Evolutionary conservation across 2,113 vertebrate genomes (phyloP).

Genomic region (Sclerurus mexicanus): DNA sequence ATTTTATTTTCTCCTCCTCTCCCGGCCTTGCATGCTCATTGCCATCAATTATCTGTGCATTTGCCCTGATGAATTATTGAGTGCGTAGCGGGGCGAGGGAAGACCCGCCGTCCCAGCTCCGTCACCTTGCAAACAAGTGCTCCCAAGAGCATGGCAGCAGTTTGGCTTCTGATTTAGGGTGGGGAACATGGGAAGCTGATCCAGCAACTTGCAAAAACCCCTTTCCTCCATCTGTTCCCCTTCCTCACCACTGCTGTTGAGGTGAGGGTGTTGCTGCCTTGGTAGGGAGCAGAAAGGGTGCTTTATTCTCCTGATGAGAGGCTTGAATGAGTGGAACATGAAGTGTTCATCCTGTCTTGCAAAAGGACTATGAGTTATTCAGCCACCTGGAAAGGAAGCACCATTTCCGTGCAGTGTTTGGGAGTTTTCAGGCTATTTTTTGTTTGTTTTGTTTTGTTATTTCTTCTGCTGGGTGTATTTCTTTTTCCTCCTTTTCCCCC

Average conservation of each 20-base stretch:
- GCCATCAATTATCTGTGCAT: conserved; percentile 40
- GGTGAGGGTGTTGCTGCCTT: not conserved
- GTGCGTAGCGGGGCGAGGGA: not conserved
- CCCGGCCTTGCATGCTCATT: not conserved
- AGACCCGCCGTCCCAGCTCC: not conserved
- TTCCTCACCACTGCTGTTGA: not conserved
- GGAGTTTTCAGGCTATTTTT: not conserved
- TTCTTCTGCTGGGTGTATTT: not conserved
- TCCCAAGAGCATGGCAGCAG: not conserved
- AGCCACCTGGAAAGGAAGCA: conserved; percentile 42
- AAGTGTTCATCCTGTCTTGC: not conserved
- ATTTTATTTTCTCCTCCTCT: conserved; percentile 38
- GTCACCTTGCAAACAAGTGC: not conserved
- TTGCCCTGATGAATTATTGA: conserved; percentile 53
- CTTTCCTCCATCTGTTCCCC: not conserved
- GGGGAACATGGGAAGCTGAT: not conserved
- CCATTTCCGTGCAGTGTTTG: conserved; percentile 28
- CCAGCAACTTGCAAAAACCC: not conserved
- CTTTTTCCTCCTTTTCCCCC: not conserved
- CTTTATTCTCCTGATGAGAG: not conserved
- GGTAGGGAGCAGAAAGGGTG: not conserved
- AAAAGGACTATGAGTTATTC: not conserved
- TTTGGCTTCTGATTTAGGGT: not conserved
- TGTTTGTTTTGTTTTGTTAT: conserved; percentile 14
- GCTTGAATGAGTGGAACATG: not conserved